Percentiles rank a stretch among this genome's conserved stretches.
Evolutionary conservation across 2,797 vertebrate genomes (phyloP).

Genomic region (Rhinichthys osculus): DNA sequence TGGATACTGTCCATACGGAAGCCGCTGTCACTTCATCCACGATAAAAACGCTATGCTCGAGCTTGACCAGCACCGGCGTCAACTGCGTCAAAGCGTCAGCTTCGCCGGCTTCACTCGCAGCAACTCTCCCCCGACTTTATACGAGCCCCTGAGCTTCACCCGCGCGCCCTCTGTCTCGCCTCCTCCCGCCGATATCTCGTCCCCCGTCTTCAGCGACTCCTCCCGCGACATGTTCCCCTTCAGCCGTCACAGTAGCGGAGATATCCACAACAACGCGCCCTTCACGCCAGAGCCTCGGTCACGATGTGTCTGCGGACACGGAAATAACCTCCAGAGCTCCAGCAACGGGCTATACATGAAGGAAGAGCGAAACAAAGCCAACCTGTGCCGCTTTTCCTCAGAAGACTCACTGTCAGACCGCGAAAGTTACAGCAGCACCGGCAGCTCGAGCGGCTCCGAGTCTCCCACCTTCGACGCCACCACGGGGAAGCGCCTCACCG

Average conservation of each 20-base stretch:
- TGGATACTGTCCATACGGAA: constrained; percentile 90
- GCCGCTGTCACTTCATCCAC: constrained; percentile 92
- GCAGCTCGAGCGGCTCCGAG: constrained; percentile 82
- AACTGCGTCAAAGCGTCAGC: constrained; percentile 87
- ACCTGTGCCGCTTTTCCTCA: constrained; percentile 81
- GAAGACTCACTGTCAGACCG: constrained; percentile 83
- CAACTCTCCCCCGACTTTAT: constrained; percentile 78
- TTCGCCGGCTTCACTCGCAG: constrained; percentile 84
- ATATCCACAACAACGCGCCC: constrained; percentile 74
- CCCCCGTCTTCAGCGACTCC: constrained; percentile 74
- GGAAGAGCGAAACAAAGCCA: constrained; percentile 62
- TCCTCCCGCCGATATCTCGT: constrained; percentile 77
- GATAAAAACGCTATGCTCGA: constrained; percentile 73
- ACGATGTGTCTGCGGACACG: constrained; percentile 79
- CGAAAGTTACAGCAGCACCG: constrained; percentile 85
- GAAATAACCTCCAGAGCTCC: constrained; percentile 68
- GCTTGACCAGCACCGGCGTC: constrained; percentile 70
- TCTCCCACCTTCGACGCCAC: constrained; percentile 82
- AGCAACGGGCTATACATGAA: constrained; percentile 56
- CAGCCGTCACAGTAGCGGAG: constrained; percentile 69
- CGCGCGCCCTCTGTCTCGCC: constrained; percentile 84
- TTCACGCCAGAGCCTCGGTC: constrained; percentile 72
- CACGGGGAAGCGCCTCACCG: constrained; percentile 78
- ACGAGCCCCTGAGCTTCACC: constrained; percentile 77
- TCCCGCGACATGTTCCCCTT: constrained; percentile 73